Base-by-base conservation (phyloP, 1,140 invertebrate species). In the Lucilia sericata region DNA sequence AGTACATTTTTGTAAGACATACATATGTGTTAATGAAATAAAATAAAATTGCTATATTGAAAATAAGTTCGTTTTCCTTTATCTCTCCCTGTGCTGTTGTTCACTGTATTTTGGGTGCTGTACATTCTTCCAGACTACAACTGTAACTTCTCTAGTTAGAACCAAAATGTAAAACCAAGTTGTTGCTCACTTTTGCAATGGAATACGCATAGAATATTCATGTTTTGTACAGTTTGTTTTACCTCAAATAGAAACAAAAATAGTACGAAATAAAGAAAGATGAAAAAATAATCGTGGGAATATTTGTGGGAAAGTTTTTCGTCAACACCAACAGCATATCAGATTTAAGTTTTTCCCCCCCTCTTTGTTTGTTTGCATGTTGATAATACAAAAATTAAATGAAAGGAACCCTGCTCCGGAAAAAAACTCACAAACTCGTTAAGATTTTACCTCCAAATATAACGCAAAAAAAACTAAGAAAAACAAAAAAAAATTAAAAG, bases 231-330 rank as follows among this genome's bases (percentile, higher is more conserved):
- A 60, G 55, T 60, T 60, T 60, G n/a, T 21, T 70, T 70, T 70
- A 70, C 65, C 65, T 70, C 65, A 70, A 70, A 60, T n/a, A 60
- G 14, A 42, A 42, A 42, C 42, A 60, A 60, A 60, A 60, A 60
- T 60, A 60, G 55, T 60, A 7, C 5, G 14, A 60, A 60, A n/a
- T 14, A 60, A 60, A 60, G n/a, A 7, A 42, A 42, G 10, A 42
- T 8, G 10, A 21, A n/a, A 70, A 25, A 70, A 21, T 10, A 19
- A 21, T 21, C 65, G 65, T 70, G 19, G 19, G 19, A 70, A 70
- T 70, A 70, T 70, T 70, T 70, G 19, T 25, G 19, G 65, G 65
- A 70, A 70, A 70, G 65, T 70, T 70, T 70, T 70, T 70, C 65
- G 19, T 70, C 65, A 70, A 70, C 65, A 70, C 65, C 65, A 70